Evolutionary conservation across 2,888 invertebrate species (phyloP), one percentile per base, ranked within the genome.

Genomic region (Mythimna pallens): DNA sequence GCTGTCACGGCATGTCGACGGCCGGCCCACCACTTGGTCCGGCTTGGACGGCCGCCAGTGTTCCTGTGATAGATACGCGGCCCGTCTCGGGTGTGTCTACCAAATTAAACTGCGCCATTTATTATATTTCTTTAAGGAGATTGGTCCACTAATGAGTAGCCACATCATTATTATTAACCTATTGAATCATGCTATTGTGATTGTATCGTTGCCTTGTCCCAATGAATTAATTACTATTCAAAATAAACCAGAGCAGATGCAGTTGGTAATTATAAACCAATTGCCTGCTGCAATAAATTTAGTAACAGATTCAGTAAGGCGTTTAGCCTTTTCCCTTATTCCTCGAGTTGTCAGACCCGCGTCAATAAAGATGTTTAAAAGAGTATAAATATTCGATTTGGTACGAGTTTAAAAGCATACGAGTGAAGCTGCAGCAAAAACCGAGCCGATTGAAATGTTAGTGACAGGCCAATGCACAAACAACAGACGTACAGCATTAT

Each of bases 81-180:
- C 92, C 89, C 90, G 95, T 95, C 94, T 94, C 94, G 93, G 88
- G 92, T 94, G 93, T 93, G 95, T 96, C 96, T 94, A 95, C 95
- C 92, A 95, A 96, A 95, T 96, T 95, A 96, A 95, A 95, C 95
- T 93, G 93, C 92, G 92, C 92, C 94, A 95, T 96, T 96, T 95
- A 92, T 95, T 93, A 94, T 89, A 91, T 93, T 94, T 93, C 94
- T 92, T 93, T 94, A 94, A 94, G 91, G 90, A 94, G 92, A 91
- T 90, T 88, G 90, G 86, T 83, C 82, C 90, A 90, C 93, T 95
- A 94, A 95, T 94, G 93, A 93, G 92, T 91, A 88, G 85, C 84
- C 89, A 88, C 87, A 84, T 88, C 88, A 90, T 90, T 90, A 88
- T 86, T 86, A 86, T 80, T 82, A 81, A 75, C 70, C 76, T 76